Percentiles rank a stretch among this genome's conserved stretches.
Conservation (phyloP, 2,888 invertebrate species). For the Lymantria monacha region DNA sequence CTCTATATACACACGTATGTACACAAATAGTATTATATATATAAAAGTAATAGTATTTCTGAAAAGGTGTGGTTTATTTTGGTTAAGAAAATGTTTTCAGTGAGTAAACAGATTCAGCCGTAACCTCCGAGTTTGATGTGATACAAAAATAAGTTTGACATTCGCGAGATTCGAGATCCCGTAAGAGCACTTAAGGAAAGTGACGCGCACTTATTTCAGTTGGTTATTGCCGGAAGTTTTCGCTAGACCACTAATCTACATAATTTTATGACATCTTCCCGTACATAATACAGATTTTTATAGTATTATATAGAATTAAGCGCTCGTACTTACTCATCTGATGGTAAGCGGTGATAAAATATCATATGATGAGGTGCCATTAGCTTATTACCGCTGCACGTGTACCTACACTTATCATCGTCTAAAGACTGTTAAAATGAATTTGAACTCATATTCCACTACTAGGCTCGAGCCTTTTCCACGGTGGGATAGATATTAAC, state of each 20-base stretch:
- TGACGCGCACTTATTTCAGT: slow-evolving; percentile 39
- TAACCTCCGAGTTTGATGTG: slow-evolving; percentile 47
- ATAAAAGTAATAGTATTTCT: not conserved
- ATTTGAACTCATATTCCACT: too few species aligned
- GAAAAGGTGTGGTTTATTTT: slow-evolving; percentile 12
- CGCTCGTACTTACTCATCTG: too few species aligned
- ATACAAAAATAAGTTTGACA: slow-evolving; percentile 48
- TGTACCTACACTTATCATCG: too few species aligned
- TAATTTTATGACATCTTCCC: slow-evolving; percentile 22
- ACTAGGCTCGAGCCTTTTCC: too few species aligned
- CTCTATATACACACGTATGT: too few species aligned
- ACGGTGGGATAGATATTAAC: too few species aligned
- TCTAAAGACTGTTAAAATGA: too few species aligned
- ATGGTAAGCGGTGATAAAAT: too few species aligned
- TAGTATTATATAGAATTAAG: too few species aligned
- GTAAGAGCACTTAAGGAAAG: slow-evolving; percentile 48
- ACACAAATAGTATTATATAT: too few species aligned
- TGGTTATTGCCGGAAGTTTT: slow-evolving; percentile 31
- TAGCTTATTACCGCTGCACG: too few species aligned
- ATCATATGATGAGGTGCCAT: too few species aligned
- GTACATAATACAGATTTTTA: slow-evolving; percentile 12
- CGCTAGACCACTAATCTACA: slow-evolving; percentile 20
- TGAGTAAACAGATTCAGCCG: slow-evolving; percentile 39
- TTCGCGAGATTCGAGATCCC: slow-evolving; percentile 45
- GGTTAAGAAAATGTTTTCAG: slow-evolving; percentile 8